Base-by-base conservation (phyloP, 2,797 vertebrate species). In the Geotrypetes seraphini region DNA sequence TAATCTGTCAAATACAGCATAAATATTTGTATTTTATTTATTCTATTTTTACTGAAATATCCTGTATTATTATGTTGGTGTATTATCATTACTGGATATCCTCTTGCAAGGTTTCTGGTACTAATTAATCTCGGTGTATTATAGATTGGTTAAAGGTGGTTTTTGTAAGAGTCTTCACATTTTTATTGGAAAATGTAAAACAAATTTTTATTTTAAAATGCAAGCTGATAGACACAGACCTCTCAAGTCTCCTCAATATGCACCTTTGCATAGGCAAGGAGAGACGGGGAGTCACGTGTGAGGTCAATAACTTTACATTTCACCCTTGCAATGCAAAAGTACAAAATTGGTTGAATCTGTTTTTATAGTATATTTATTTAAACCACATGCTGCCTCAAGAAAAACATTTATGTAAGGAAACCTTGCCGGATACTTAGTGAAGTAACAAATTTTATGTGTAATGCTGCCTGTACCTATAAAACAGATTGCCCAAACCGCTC, bases 21-120 rank as follows among this genome's bases (percentile, higher is more conserved):
- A 80, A 84, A 84, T 88, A 90, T 90, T 89, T 92, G 92, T 88
- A 92, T 91, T 92, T 92, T 92, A 96, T 96, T 96, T 96, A 95
- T 95, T 96, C 81, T 91, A 86, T 93, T 95, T 96, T 93, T 93
- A 94, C 89, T 77, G 74, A 85, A 86, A 82, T 87, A 82, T 82
- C 79, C 73, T 67, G 75, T 78, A 63, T 85, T 83, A 68, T 87
- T 83, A 73, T 70, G 81, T 83, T 75, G 61, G 66, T 71, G 74
- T 81, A 60, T 73, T 71, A 53, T 73, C 71, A 75, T 66, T 63
- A 44, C 63, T 60, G 55, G 68, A 60, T 28, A 51, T 68, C 47
- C 57, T 69, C 63, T 68, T 65, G 68, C 72, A 65, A 16, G 53
- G 51, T 72, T 65, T 66, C 73, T 60, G 60, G 57, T 36, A 34